Percentiles rank a stretch among this genome's conserved stretches.
phyloP scores from a whole-genome alignment of 2,113 vertebrate species.

The Bubo blakistoni region DNA sequence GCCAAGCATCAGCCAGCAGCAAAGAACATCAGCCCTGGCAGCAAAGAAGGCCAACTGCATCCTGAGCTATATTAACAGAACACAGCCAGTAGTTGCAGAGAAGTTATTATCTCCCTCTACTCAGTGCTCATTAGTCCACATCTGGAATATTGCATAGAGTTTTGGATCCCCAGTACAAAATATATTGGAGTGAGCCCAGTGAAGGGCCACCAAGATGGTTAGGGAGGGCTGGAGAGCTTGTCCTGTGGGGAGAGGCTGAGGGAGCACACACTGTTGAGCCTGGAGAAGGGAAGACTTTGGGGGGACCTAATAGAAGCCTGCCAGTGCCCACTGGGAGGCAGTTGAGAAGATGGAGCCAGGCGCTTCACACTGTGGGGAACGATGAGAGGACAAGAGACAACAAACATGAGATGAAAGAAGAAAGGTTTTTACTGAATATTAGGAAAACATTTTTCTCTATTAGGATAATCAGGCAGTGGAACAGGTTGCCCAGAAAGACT shows the following conservation, averaged over 20 bases:
- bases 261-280: background rate
- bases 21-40: background rate
- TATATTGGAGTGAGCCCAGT: background rate
- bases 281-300: background rate
- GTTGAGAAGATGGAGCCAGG: background rate
- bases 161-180: background rate
- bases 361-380: background rate
- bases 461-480: background rate
- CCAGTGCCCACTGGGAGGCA: background rate
- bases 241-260: background rate
- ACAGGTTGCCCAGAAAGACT: background rate
- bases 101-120: background rate
- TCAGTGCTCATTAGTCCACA: background rate
- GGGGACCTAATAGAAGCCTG: background rate
- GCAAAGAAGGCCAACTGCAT: background rate
- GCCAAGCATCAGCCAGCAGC: background rate
- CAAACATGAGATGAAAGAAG: background rate
- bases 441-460: background rate
- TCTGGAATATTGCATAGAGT: background rate
- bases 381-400: background rate
- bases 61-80: background rate
- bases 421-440: background rate
- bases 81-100: background rate
- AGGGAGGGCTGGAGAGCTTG: background rate
- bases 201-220: background rate